Base-by-base conservation (phyloP, 37 sponge, comb jelly and placozoan species). In the Bolinopsis microptera region DNA sequence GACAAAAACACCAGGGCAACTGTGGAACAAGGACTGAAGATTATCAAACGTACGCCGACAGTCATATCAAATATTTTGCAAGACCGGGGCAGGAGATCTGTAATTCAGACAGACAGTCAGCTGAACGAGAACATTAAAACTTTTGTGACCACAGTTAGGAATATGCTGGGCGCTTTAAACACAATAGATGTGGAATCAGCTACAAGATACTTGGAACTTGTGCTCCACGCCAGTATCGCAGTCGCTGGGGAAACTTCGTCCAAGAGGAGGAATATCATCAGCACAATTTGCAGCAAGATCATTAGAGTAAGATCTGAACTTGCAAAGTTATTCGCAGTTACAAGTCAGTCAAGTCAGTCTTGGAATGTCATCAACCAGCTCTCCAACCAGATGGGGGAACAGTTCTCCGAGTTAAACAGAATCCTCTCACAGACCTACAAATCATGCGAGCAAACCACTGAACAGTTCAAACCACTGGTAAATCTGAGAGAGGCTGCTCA, bases 331-430 rank as follows among this genome's bases (percentile, higher is more conserved):
- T 86, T 40, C 22, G 90, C 90, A 39, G 90, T 86, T 24, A 86
- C 90, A 22, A 86, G 90, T 86, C 41, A 86, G 30, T 41, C 90
- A 24, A 41, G 30, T 41, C 90, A 86, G 61, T 86, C 90, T 9
- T 86, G 90, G 90, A 86, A 86, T 86, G 61, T 41, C 30, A 86
- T 86, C 41, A 86, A 86, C 26, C 90, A 86, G 30, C 90, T 86
- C 3, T 41, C 90, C 26, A 41, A 27, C 30, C 61, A 86, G 26
- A 86, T 86, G 90, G 61, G 90, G 13, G 90, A 86, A 40, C 90
- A 86, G 61, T 86, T 86, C 35, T 86, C 90, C 9, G 90, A 86
- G 61, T 25, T 86, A 40, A 86, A 86, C 90, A 35, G 90, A 38
- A 41, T 86, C 22, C 90, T 86, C 21, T 86, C 90, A n/a, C 90